These are phyloP conservation scores for Palythoa caribaeorum DNA, from an alignment of 92 coral and sea anemone species.

Conservation along the genomic window DNA sequence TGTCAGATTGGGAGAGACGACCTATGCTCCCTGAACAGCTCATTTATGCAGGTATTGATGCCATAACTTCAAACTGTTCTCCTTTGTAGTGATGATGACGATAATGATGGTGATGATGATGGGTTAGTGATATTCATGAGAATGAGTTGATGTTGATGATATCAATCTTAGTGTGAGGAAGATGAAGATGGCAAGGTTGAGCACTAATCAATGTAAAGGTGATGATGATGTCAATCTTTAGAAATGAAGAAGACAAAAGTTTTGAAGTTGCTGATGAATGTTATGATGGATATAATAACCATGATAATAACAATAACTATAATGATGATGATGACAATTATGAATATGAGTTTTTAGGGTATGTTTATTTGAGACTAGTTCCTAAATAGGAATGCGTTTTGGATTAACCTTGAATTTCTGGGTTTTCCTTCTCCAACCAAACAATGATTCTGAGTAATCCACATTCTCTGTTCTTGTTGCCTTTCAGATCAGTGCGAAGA, in stretches of 20 bases:
- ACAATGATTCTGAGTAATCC: no score
- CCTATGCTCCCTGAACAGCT: slow-evolving; percentile 87
- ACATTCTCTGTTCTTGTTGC: no score
- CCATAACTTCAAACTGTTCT: neutral
- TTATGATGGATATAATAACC: neutral
- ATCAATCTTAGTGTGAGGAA: neutral
- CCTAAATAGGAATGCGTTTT: no score
- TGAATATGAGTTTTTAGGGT: no score
- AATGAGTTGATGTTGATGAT: neutral
- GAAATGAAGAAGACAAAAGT: neutral
- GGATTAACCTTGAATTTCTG: no score
- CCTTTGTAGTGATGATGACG: neutral
- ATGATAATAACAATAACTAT: neutral
- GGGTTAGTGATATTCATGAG: neutral
- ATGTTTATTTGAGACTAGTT: no score
- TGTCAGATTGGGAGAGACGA: slow-evolving; percentile 99
- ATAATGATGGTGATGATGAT: neutral
- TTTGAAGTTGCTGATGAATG: neutral
- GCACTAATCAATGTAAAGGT: neutral
- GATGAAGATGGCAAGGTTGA: neutral
- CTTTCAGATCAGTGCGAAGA: no score
- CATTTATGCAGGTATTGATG: slow-evolving; percentile 83
- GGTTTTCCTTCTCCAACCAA: no score
- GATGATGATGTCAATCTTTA: neutral
- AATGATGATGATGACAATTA: neutral